phyloP scores from a whole-genome alignment of 2,113 vertebrate species.

The Pyrgilauda ruficollis region DNA sequence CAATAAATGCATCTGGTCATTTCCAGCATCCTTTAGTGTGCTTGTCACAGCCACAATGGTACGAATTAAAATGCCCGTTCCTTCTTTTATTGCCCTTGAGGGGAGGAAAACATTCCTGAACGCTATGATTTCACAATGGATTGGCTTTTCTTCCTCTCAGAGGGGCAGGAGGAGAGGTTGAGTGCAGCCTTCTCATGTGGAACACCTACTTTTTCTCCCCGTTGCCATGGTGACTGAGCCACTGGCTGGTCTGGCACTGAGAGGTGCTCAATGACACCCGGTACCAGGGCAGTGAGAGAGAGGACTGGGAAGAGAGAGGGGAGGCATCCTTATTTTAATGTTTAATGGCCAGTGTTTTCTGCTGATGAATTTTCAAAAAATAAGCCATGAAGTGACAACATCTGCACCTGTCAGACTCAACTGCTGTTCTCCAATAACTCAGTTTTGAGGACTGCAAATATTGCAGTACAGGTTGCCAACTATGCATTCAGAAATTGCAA shows the following conservation, averaged over 20 bases:
- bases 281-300: background rate
- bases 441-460: background rate
- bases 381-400: background rate
- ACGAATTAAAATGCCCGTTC: background rate
- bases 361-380: constrained; percentile 23
- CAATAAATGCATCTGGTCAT: background rate
- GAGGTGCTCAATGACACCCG: background rate
- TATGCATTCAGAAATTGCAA: background rate
- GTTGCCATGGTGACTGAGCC: constrained; percentile 38
- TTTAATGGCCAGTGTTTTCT: background rate
- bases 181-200: constrained; percentile 23
- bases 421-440: background rate
- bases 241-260: background rate
- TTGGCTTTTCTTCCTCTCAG: background rate
- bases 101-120: constrained; percentile 1
- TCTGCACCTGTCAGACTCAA: background rate
- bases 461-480: background rate
- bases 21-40: background rate
- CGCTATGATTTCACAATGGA: background rate
- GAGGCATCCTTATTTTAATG: background rate
- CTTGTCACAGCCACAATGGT: background rate
- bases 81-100: background rate
- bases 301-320: background rate
- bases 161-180: background rate
- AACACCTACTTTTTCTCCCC: background rate